Conservation (phyloP, 1,140 invertebrate genomes). For the Bathynomus jamesi region DNA sequence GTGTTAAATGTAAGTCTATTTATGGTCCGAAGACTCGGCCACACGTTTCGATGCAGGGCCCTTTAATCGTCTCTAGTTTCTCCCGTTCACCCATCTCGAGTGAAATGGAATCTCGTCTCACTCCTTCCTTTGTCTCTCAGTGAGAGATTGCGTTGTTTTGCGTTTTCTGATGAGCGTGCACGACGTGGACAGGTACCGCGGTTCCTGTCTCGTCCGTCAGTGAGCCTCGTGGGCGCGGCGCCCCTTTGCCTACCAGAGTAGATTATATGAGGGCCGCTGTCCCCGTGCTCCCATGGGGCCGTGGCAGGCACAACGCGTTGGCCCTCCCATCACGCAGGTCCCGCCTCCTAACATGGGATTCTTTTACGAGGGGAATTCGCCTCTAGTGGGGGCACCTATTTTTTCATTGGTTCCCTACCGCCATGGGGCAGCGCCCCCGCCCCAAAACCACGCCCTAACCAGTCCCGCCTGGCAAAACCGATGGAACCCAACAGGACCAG, state of each 20-base stretch:
- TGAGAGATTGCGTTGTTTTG: too few species aligned
- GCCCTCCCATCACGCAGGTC: neutral
- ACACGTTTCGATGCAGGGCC: too few species aligned
- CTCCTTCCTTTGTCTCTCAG: too few species aligned
- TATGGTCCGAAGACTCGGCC: too few species aligned
- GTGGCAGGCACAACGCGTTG: conserved; percentile 45
- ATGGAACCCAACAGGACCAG: neutral
- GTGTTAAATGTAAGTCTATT: too few species aligned
- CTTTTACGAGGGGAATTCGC: neutral
- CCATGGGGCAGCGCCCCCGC: neutral
- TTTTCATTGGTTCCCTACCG: neutral
- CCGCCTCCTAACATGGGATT: neutral
- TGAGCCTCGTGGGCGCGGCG: too few species aligned
- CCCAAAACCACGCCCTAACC: neutral
- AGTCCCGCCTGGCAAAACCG: neutral
- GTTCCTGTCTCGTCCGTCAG: conserved; percentile 20
- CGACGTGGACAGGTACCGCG: conserved; percentile 30
- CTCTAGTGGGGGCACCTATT: neutral
- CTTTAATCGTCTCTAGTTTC: too few species aligned
- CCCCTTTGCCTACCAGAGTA: too few species aligned
- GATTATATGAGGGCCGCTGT: conserved; percentile 9
- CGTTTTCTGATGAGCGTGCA: too few species aligned
- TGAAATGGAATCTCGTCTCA: too few species aligned
- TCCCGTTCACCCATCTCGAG: too few species aligned
- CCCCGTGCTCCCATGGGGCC: neutral